Evolutionary conservation across 2,113 vertebrate genomes (phyloP).

Genomic region (Psettodes erumei): DNA sequence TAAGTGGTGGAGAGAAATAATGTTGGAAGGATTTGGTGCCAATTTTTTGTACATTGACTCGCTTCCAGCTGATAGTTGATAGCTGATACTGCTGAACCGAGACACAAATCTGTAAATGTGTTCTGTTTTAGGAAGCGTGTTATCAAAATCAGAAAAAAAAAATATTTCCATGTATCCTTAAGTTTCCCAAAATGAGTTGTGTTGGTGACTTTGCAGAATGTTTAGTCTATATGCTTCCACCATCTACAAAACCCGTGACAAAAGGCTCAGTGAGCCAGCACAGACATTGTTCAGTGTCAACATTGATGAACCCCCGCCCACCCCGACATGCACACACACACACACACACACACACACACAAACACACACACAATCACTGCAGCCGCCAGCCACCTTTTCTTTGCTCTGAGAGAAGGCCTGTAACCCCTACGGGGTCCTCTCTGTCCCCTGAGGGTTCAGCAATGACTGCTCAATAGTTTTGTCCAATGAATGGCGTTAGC

Average conservation of each 20-base stretch:
- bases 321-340: background rate
- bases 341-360: constrained; percentile 21
- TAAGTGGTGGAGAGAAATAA: constrained; percentile 28
- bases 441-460: constrained; percentile 65
- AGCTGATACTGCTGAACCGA: no score
- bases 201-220: background rate
- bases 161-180: background rate
- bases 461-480: constrained; percentile 64
- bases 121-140: background rate
- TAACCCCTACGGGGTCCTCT: constrained; percentile 58
- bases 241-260: constrained; percentile 56
- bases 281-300: constrained; percentile 72
- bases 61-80: constrained; percentile 23
- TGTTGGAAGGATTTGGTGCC: constrained; percentile 23
- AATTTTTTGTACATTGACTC: constrained; percentile 15
- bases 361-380: no score
- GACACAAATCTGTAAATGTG: background rate
- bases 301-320: constrained; percentile 57
- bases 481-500: constrained; percentile 62
- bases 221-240: background rate
- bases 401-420: constrained; percentile 42
- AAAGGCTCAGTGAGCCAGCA: constrained; percentile 74
- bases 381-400: constrained; percentile 42
- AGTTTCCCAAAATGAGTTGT: background rate
- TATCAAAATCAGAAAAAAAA: background rate